Base-by-base conservation (phyloP, 2,113 vertebrate species). In the Notiomystis cincta region DNA sequence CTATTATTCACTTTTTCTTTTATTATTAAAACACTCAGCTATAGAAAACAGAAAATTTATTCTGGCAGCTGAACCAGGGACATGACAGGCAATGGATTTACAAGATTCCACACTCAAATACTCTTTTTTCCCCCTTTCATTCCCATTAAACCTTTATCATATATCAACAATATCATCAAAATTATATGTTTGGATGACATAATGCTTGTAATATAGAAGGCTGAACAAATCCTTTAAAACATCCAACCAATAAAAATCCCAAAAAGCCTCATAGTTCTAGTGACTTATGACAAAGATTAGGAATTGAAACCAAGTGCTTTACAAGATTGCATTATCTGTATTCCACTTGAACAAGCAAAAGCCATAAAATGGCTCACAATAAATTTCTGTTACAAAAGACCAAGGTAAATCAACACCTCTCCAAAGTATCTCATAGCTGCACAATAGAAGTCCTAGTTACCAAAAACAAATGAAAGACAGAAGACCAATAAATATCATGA, bases 311-410 rank as follows among this genome's bases (percentile, higher is more conserved):
- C 56, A 62, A 70, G 15, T 50, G 25, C 35, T 91, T 95, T 91
- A 77, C 21, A 71, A 76, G 66, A 90, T 13, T 83, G n/a, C 48
- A 61, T 75, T 84, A 62, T 87, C 70, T 82, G 61, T 87, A 64
- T 84, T 89, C 60, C 60, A 82, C 56, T 71, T 89, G 64, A 91
- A 78, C 33, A 84, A 94, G 42, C 30, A 87, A 84, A 96, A 95
- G 47, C 73, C 35, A 67, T 96, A 91, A 93, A 91, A 35, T 8
- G 54, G 13, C 23, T 89, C 27, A 71, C 38, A 47, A 66, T 93
- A 96, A 72, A 87, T 91, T 89, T 87, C 42, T 81, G 23, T 82
- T 85, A 38, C 73, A 71, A 24, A 84, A 82, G 51, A 75, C 37
- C 30, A 56, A 87, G 50, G 30, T 85, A 94, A 93, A 95, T 91